phyloP scores from a whole-genome alignment of 2,888 invertebrate genomes.

The Neocrepidodera transversa region DNA sequence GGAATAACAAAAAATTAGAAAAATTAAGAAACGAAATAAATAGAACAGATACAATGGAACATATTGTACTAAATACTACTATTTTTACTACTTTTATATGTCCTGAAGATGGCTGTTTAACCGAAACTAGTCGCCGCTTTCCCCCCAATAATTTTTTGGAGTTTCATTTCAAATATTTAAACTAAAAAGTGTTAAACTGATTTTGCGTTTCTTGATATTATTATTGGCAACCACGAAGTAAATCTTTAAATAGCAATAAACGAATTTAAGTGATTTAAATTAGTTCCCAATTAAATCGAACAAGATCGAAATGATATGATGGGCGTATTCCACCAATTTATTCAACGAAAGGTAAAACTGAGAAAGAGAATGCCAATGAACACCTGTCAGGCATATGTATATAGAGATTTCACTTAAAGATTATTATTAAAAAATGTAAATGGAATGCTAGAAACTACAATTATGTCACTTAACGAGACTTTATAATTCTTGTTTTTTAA shows the following conservation, averaged over 20 bases:
- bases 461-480: background rate
- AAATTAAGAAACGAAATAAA: too few species aligned
- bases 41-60: too few species aligned
- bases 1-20: too few species aligned
- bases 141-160: too few species aligned
- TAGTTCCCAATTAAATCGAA: constrained; percentile 5
- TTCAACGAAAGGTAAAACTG: background rate
- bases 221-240: too few species aligned
- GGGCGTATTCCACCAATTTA: constrained; percentile 5
- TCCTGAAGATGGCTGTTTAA: too few species aligned
- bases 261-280: constrained; percentile 3
- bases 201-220: too few species aligned
- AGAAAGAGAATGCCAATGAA: constrained; percentile 12
- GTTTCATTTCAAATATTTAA: too few species aligned
- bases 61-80: too few species aligned
- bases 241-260: background rate
- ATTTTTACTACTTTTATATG: too few species aligned
- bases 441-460: background rate
- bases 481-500: background rate
- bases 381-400: constrained; percentile 1
- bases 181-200: too few species aligned
- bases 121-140: too few species aligned
- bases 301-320: constrained; percentile 8
- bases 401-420: constrained; percentile 6
- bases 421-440: background rate